Evolutionary conservation across 1,140 invertebrate genomes (phyloP).

Genomic region (Diuraphis noxia): DNA sequence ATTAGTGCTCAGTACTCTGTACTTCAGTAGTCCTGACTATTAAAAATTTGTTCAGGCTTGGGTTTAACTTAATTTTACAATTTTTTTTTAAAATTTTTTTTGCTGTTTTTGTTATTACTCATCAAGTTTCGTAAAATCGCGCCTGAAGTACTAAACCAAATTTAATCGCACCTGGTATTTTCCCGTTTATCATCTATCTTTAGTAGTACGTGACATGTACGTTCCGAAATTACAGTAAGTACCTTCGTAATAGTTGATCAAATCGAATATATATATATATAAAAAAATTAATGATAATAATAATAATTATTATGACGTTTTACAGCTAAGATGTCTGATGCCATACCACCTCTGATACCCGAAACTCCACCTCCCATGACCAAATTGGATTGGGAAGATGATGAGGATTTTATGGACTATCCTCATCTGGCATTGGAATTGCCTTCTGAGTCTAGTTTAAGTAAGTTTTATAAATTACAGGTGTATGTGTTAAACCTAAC

Average conservation of each 20-base stretch:
- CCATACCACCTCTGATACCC: constrained; percentile 29
- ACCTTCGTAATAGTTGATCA: not conserved
- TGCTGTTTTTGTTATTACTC: not conserved
- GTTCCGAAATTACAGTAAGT: not conserved
- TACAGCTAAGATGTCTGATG: constrained; percentile 26
- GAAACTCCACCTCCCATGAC: constrained; percentile 38
- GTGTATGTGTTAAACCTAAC: not conserved
- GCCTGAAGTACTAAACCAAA: not conserved
- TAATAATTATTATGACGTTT: not conserved
- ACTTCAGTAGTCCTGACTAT: not conserved
- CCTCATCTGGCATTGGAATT: constrained; percentile 42
- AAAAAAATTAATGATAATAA: not conserved
- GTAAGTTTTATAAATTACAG: not conserved
- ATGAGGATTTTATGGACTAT: constrained; percentile 30
- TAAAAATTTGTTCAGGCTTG: not conserved
- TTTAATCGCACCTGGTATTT: not conserved
- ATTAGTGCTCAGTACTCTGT: too few species aligned
- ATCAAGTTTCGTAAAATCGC: not conserved
- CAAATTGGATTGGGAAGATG: constrained; percentile 46
- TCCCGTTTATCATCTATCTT: not conserved
- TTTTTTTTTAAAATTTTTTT: not conserved
- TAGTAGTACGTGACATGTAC: not conserved
- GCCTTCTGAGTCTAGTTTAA: constrained; percentile 40
- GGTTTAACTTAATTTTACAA: not conserved
- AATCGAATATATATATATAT: too few species aligned